Evolutionary conservation across 53 echinoderm and acorn worm genomes (phyloP).

Genomic region (Hippasteria phrygiana): DNA sequence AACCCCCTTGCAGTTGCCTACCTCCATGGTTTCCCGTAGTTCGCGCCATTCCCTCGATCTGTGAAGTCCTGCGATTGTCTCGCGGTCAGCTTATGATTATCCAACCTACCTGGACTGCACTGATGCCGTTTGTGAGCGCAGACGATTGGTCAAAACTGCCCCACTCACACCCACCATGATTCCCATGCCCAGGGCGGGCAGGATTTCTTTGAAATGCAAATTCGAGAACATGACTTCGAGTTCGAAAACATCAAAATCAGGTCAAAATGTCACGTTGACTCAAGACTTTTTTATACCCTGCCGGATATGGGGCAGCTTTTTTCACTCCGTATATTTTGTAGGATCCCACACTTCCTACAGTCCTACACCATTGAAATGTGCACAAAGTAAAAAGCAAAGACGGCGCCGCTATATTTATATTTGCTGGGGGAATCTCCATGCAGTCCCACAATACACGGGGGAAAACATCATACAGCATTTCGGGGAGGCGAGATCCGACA

Average conservation of each 20-base stretch:
- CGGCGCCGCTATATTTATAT: no score
- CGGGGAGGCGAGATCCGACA: no score
- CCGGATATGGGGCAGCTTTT: no score
- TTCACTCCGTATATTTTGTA: no score
- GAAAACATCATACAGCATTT: no score
- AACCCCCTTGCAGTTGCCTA: neutral
- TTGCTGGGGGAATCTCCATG: no score
- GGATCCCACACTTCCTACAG: no score
- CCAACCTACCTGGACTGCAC: conserved; percentile 8
- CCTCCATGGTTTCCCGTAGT: conserved; percentile 23
- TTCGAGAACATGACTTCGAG: conserved; percentile 15
- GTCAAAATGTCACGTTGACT: neutral
- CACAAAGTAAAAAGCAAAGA: no score
- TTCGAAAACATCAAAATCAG: neutral
- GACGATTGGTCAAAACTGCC: conserved; percentile 51
- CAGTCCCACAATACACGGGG: no score
- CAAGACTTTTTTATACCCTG: no score
- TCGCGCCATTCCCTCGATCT: conserved; percentile 68
- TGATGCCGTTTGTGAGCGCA: neutral
- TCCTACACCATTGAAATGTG: no score
- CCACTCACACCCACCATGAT: conserved; percentile 64
- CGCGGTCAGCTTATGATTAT: conserved; percentile 64
- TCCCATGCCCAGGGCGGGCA: conserved; percentile 70
- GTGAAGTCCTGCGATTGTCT: conserved; percentile 46
- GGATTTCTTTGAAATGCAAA: conserved; percentile 56